phyloP scores from a whole-genome alignment of 2,888 invertebrate genomes.

The Sesia bembeciformis region DNA sequence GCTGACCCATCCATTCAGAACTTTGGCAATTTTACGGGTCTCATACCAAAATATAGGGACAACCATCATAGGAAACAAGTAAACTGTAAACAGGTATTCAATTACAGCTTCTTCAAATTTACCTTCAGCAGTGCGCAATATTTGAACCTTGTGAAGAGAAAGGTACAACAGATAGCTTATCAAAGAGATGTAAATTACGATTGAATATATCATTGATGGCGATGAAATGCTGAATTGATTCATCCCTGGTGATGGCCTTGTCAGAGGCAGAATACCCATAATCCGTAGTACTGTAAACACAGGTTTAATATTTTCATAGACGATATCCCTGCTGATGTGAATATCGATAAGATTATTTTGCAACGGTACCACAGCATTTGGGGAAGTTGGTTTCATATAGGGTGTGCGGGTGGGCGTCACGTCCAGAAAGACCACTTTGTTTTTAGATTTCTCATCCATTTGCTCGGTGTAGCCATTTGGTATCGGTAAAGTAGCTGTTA shows the following conservation, averaged over 20 bases:
- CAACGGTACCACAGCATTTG: constrained; percentile 44
- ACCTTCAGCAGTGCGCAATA: constrained; percentile 76
- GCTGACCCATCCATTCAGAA: constrained; percentile 78
- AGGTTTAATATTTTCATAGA: constrained; percentile 64
- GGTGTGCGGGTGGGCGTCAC: constrained; percentile 50
- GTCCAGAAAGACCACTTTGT: constrained; percentile 52
- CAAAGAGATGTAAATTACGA: constrained; percentile 60
- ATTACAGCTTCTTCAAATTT: constrained; percentile 85
- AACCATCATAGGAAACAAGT: constrained; percentile 77
- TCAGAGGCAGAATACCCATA: constrained; percentile 78
- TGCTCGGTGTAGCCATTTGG: constrained; percentile 47
- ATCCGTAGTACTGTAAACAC: constrained; percentile 56
- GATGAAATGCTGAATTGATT: constrained; percentile 66
- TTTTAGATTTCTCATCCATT: constrained; percentile 36
- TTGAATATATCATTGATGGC: constrained; percentile 74
- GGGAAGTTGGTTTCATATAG: constrained; percentile 26
- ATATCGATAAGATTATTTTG: constrained; percentile 43
- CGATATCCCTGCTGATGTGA: constrained; percentile 45
- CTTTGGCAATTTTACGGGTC: constrained; percentile 75
- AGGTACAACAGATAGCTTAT: constrained; percentile 75
- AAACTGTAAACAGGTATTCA: constrained; percentile 83
- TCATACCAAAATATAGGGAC: constrained; percentile 81
- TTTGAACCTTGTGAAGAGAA: constrained; percentile 76
- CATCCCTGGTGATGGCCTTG: constrained; percentile 58
- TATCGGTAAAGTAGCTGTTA: constrained; percentile 25